Evolutionary conservation across 2,113 vertebrate species (phyloP).

Genomic region (Festucalex cinctus): DNA sequence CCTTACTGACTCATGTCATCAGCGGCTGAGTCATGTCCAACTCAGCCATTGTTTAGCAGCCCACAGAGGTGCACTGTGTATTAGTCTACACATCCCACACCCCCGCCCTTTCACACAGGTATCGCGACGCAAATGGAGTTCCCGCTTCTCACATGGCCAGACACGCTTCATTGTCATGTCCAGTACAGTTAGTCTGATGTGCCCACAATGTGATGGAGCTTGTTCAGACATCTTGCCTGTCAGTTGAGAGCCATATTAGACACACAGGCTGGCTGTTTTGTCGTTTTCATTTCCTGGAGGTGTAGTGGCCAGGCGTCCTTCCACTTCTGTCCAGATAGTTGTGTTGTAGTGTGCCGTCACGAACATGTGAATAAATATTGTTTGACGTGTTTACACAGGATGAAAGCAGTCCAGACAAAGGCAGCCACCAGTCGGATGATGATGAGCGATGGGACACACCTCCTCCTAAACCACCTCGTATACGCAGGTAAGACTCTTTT

Average conservation of each 20-base stretch:
- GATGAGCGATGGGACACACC: slow-evolving; percentile 87
- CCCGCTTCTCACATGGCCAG: neutral
- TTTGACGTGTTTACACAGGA: slow-evolving; percentile 67
- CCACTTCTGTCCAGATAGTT: neutral
- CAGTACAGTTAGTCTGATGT: no score
- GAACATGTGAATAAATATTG: neutral
- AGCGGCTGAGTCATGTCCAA: slow-evolving; percentile 51
- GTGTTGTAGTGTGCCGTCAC: neutral
- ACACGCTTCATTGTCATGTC: no score
- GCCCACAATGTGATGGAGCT: no score
- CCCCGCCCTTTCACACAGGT: slow-evolving; percentile 2
- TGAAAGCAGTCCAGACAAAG: slow-evolving; percentile 83
- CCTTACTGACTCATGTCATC: slow-evolving; percentile 39
- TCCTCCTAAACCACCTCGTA: slow-evolving; percentile 92
- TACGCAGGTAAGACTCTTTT: slow-evolving; percentile 80
- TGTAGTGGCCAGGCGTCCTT: neutral
- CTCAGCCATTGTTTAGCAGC: slow-evolving; percentile 44
- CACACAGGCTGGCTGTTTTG: no score
- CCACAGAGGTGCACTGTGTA: slow-evolving; percentile 43
- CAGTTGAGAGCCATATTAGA: no score
- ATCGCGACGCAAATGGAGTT: slow-evolving; percentile 12
- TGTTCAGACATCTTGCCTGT: no score
- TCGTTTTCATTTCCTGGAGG: no score
- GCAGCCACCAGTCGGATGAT: slow-evolving; percentile 73
- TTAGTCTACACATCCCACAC: slow-evolving; percentile 37